phyloP scores from a whole-genome alignment of 2,113 vertebrate species.

The Myotis yumanensis region DNA sequence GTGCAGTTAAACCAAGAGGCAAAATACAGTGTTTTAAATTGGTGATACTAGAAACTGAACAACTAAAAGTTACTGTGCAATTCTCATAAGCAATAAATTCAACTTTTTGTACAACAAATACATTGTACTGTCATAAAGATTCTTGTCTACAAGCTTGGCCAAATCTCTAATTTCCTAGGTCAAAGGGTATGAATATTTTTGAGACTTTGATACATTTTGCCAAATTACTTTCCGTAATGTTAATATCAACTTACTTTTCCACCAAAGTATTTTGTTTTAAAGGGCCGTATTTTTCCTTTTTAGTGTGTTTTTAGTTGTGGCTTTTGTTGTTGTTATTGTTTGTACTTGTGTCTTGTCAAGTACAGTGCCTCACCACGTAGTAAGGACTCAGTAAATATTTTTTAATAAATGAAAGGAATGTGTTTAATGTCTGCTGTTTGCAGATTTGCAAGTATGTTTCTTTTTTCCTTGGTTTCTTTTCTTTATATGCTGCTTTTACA shows the following conservation, averaged over 20 bases:
- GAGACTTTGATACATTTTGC: background rate
- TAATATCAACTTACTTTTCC: background rate
- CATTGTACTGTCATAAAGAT: background rate
- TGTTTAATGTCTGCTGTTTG: background rate
- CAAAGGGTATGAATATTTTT: background rate
- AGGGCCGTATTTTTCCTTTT: background rate
- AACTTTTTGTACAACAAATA: background rate
- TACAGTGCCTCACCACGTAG: background rate
- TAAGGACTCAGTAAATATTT: background rate
- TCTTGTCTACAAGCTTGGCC: background rate
- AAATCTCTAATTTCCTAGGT: background rate
- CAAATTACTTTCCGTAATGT: background rate
- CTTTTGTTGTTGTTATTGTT: background rate
- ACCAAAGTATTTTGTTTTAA: background rate
- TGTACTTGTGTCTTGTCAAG: background rate
- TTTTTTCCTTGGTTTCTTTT: background rate
- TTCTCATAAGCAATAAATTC: background rate
- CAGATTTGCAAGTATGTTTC: background rate
- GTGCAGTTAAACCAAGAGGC: background rate
- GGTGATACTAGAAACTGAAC: background rate
- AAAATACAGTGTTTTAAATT: slow-evolving; percentile 7
- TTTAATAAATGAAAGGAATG: slow-evolving; percentile 1
- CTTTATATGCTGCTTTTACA: background rate
- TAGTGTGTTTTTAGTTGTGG: background rate
- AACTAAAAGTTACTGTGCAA: background rate